Conservation (phyloP, 2,888 invertebrate genomes). For the Rhamnusium bicolor region DNA sequence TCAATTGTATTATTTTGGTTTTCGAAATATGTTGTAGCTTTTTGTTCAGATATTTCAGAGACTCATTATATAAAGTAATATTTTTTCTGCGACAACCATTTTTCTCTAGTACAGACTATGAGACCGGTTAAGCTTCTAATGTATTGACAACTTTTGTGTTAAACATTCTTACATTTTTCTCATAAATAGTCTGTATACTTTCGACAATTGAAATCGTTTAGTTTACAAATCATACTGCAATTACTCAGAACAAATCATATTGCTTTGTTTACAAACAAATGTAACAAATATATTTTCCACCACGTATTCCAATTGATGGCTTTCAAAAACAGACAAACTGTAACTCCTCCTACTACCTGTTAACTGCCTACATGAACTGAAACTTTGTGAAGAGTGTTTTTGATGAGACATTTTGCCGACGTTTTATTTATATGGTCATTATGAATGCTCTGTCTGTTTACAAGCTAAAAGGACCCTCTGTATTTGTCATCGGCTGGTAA, state of each 20-base stretch:
- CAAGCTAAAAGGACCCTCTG: not conserved
- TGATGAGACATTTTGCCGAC: not conserved
- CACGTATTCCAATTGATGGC: not conserved
- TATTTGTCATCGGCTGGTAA: not conserved
- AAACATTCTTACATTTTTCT: no score
- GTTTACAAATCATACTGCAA: no score
- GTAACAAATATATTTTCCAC: not conserved
- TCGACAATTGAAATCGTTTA: no score
- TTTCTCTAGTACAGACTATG: no score
- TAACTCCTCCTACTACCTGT: not conserved
- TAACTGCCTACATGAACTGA: not conserved
- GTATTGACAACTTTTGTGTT: no score
- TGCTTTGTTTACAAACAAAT: not conserved
- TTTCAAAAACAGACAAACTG: not conserved
- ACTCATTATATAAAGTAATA: no score
- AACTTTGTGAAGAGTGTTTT: conserved; percentile 9
- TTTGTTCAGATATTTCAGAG: no score
- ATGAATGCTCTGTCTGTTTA: conserved; percentile 27
- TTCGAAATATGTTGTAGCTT: no score
- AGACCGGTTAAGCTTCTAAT: no score
- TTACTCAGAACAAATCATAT: not conserved
- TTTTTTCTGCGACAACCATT: no score
- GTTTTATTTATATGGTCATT: conserved; percentile 25
- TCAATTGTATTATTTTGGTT: no score
- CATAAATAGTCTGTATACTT: no score